phyloP scores from a whole-genome alignment of 2,797 vertebrate species.

The Sebastes vulpes region DNA sequence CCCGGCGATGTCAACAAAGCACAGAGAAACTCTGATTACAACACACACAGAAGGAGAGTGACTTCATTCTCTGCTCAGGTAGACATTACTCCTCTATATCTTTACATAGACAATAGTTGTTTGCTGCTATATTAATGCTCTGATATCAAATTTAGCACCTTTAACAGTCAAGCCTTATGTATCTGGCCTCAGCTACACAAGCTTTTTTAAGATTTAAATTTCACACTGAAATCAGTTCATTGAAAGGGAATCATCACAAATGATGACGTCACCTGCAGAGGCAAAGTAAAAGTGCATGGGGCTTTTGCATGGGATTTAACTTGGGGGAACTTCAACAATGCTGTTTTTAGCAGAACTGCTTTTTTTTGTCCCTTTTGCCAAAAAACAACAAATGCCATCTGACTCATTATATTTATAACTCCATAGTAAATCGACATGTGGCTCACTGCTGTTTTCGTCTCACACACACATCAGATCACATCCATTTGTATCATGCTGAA shows the following conservation, averaged over 20 bases:
- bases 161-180: not conserved
- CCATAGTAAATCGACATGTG: not conserved
- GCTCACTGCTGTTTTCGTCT: not conserved
- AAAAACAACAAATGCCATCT: not conserved
- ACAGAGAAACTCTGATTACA: too few species aligned
- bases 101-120: too few species aligned
- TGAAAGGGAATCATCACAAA: not conserved
- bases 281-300: not conserved
- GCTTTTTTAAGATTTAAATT: not conserved
- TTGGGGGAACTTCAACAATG: not conserved
- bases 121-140: too few species aligned
- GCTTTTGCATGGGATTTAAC: not conserved
- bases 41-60: too few species aligned
- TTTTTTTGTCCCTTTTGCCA: not conserved
- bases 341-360: not conserved
- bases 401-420: not conserved
- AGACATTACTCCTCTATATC: too few species aligned
- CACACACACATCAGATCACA: not conserved
- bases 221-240: not conserved
- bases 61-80: too few species aligned
- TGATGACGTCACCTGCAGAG: not conserved
- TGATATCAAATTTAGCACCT: too few species aligned
- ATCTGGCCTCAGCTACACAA: not conserved
- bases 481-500: not conserved
- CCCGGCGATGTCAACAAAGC: too few species aligned